Evolutionary conservation across 2,113 vertebrate genomes (phyloP), one percentile per base, ranked within the genome.

Genomic region (Tylochromis polylepis): DNA sequence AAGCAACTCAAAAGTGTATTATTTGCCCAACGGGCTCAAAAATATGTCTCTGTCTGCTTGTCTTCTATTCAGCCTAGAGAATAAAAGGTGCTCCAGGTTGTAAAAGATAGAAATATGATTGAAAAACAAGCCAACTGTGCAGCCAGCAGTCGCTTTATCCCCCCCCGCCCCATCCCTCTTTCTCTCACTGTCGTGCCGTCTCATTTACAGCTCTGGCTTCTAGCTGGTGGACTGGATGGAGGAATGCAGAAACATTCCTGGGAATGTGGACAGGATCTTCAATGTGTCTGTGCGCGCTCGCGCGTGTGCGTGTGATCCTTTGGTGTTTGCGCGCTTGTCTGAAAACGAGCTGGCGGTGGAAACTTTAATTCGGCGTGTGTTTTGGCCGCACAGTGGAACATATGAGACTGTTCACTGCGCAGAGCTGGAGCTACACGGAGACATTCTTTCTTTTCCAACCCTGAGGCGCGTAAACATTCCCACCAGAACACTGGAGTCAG

Each of bases 301-400:
- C 82, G n/a, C 53, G 31, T 80, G 59, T 51, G 84, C 18, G 34
- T 41, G 62, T 15, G 81, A 79, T 84, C 2, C 58, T 38, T 51
- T 84, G 20, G 60, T 65, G 75, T 85, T 85, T 81, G 53, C 65
- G 27, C 49, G 78, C 82, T 84, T 65, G 65, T 90, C 62, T 87
- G 85, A 62, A 88, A 93, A 79, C 88, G 87, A 90, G 79, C 83
- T 92, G 90, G 90, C 89, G 58, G 86, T 88, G 77, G 87, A 93
- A 89, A 84, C 67, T 90, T 75, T 16, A 46, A 12, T 81, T 87
- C 65, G 24, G 53, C 79, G 87, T 92, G 89, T 85, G 82, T 88
- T 92, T 93, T 95, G 93, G 93, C 93, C 31, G 70, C 43, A 16
- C 55, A 10, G 24, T 15, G 85, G 85, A 79, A 91, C 93, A 92